Conservation (phyloP, 2,888 invertebrate genomes). For the Agrypnus murinus region DNA sequence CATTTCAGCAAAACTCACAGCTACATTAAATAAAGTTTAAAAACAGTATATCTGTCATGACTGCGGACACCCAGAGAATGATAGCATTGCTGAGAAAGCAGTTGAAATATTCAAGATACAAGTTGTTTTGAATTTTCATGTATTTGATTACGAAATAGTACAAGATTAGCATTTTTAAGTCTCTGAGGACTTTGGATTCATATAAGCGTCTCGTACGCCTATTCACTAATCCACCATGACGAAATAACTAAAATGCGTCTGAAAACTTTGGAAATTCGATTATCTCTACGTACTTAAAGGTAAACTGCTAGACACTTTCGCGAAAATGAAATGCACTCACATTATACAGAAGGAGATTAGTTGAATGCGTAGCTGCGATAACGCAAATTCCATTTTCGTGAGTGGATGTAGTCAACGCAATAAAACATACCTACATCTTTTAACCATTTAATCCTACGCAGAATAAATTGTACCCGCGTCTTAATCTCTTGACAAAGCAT, state of each 20-base stretch:
- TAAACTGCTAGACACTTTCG: conserved; percentile 13
- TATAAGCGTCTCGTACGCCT: too few relatives aligned
- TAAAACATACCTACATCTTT: conserved; percentile 21
- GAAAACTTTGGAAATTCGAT: conserved; percentile 17
- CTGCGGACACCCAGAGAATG: too few relatives aligned
- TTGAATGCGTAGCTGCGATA: conserved; percentile 23
- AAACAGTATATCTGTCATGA: too few relatives aligned
- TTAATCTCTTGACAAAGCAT: neutral
- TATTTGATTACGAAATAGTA: too few relatives aligned
- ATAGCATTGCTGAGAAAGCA: too few relatives aligned
- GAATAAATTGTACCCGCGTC: conserved; percentile 6
- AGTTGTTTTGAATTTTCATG: too few relatives aligned
- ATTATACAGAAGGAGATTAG: conserved; percentile 18
- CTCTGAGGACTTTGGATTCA: too few relatives aligned
- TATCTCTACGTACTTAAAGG: conserved; percentile 24
- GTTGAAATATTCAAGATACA: too few relatives aligned
- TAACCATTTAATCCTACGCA: conserved; percentile 8
- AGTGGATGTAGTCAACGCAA: conserved; percentile 19
- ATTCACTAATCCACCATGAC: too few relatives aligned
- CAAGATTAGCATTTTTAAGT: too few relatives aligned
- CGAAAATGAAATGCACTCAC: conserved; percentile 7
- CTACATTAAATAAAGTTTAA: too few relatives aligned
- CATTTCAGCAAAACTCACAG: too few relatives aligned
- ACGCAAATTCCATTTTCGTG: conserved; percentile 16
- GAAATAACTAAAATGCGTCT: conserved; percentile 3